Evolutionary conservation across 2,888 invertebrate species (phyloP).

Genomic region (Synanthedon tipuliformis): DNA sequence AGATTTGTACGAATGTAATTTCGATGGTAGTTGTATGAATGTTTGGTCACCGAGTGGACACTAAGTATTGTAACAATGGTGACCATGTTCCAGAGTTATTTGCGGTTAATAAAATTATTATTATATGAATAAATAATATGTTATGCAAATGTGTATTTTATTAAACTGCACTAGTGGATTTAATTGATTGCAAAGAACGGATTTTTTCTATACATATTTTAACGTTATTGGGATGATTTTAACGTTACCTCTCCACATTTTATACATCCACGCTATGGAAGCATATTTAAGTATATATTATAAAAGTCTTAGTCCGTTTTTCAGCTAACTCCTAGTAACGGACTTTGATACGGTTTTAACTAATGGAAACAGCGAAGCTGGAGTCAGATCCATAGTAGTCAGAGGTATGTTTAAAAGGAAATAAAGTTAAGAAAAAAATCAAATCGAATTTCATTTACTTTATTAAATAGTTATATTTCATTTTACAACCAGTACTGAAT

Average conservation of each 20-base stretch:
- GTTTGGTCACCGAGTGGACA: background rate
- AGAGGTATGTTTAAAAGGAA: too few relatives aligned
- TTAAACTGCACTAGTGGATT: background rate
- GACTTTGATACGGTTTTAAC: too few relatives aligned
- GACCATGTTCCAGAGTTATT: background rate
- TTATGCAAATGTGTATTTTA: background rate
- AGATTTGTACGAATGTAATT: background rate
- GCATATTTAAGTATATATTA: too few relatives aligned
- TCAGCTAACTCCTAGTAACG: too few relatives aligned
- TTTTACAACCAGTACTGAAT: constrained; percentile 66
- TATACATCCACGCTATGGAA: too few relatives aligned
- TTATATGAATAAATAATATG: background rate
- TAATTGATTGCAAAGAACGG: too few relatives aligned
- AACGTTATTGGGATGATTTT: too few relatives aligned
- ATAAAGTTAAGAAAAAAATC: background rate
- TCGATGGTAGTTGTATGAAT: background rate
- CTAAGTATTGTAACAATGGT: background rate
- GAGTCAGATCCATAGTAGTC: too few relatives aligned
- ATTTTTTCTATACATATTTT: too few relatives aligned
- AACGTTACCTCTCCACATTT: too few relatives aligned
- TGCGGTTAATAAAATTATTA: background rate
- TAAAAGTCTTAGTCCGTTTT: too few relatives aligned
- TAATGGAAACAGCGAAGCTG: too few relatives aligned
- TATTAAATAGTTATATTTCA: constrained; percentile 58
- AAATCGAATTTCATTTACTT: constrained; percentile 46